Percentiles rank a stretch among this genome's conserved stretches.
Conservation (phyloP, 2,888 invertebrate species). For the Aproaerema taeniolella region DNA sequence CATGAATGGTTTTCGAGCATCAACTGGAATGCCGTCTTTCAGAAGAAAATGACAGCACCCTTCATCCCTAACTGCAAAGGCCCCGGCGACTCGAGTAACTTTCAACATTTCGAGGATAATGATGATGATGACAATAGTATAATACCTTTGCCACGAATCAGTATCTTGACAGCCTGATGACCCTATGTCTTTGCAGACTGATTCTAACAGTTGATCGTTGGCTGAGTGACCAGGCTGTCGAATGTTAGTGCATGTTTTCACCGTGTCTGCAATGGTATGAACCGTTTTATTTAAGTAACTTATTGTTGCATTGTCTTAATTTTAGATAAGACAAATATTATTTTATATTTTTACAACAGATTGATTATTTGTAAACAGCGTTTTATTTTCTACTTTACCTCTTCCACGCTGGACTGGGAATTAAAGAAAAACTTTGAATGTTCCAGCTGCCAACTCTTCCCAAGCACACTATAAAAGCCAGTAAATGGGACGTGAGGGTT, state of each 20-base stretch:
- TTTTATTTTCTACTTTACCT: no score
- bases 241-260: slow-evolving; percentile 43
- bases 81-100: slow-evolving; percentile 99
- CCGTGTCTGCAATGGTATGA: slow-evolving; percentile 52
- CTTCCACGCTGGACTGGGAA: no score
- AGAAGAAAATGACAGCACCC: slow-evolving; percentile 99
- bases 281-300: no score
- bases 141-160: slow-evolving; percentile 99
- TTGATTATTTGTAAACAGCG: no score
- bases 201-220: slow-evolving; percentile 66
- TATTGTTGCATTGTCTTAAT: no score
- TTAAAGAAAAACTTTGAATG: no score
- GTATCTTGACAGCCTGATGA: slow-evolving; percentile 80
- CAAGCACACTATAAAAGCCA: no score
- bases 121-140: no score
- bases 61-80: slow-evolving; percentile 99
- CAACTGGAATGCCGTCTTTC: slow-evolving; percentile 99
- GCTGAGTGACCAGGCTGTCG: slow-evolving; percentile 59
- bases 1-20: slow-evolving; percentile 99
- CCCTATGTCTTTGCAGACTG: slow-evolving; percentile 60
- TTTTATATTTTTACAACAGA: no score
- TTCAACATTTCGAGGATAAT: slow-evolving; percentile 99
- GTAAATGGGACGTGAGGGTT: no score
- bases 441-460: no score
- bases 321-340: no score